These are phyloP conservation scores for Raphicerus campestris DNA, from an alignment of 2,113 vertebrate species.

Conservation along the genomic window DNA sequence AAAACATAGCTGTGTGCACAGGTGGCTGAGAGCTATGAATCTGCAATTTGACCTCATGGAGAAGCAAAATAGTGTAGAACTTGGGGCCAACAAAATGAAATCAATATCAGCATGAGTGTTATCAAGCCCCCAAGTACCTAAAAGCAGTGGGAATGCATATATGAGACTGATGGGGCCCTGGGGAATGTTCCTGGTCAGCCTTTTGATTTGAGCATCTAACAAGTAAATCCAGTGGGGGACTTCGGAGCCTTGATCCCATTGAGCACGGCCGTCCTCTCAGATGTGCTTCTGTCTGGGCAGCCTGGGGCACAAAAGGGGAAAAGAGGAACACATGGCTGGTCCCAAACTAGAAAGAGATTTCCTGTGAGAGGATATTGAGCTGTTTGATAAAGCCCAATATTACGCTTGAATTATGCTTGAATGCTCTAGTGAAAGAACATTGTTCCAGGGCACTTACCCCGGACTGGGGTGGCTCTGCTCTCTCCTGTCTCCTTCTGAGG, in stretches of 20 bases:
- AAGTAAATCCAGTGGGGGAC: constrained; percentile 35
- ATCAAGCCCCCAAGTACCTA: background rate
- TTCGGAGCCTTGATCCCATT: constrained; percentile 25
- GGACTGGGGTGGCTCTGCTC: constrained; percentile 60
- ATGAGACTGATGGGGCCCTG: background rate
- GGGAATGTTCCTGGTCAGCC: background rate
- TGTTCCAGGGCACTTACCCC: constrained; percentile 67
- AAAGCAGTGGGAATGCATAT: rapidly evolving
- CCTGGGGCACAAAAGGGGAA: constrained; percentile 39
- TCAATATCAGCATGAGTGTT: background rate
- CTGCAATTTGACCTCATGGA: rapidly evolving
- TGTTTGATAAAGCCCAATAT: constrained; percentile 74
- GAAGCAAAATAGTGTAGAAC: background rate
- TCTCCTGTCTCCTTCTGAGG: constrained; percentile 42
- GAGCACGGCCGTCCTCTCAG: constrained; percentile 51
- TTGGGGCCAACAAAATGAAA: rapidly evolving
- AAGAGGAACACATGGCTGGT: constrained; percentile 55
- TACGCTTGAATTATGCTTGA: constrained; percentile 74
- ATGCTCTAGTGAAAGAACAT: constrained; percentile 64
- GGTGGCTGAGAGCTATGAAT: background rate
- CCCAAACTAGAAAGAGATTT: constrained; percentile 60
- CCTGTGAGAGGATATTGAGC: constrained; percentile 64
- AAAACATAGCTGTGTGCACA: rapidly evolving
- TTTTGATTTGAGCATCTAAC: constrained; percentile 59
- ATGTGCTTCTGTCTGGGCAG: constrained; percentile 24